Percentiles rank a stretch among this genome's conserved stretches.
phyloP scores from a whole-genome alignment of 2,113 vertebrate genomes.

The Syngnathoides biaculeatus region DNA sequence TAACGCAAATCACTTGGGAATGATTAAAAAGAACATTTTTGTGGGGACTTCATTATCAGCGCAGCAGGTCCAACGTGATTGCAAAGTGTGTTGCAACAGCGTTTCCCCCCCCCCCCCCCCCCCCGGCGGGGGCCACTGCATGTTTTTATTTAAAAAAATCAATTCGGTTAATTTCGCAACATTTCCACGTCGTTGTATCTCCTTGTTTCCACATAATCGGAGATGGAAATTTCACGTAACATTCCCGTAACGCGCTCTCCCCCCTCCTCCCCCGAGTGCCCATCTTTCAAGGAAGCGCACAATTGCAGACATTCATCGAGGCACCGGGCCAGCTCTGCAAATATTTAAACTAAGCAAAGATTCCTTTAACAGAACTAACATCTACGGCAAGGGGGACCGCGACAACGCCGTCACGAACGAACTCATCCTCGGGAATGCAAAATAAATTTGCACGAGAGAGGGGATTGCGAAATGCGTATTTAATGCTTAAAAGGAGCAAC shows the following conservation, averaged over 20 bases:
- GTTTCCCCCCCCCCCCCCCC: too few relatives aligned
- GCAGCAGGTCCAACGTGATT: not conserved
- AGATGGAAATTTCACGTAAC: constrained; percentile 11
- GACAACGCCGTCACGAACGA: not conserved
- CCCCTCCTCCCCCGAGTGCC: not conserved
- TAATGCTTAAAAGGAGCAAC: not conserved
- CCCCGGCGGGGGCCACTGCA: not conserved
- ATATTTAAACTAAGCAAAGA: constrained; percentile 62
- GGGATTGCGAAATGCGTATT: not conserved
- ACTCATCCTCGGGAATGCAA: constrained; percentile 1
- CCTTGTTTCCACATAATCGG: constrained; percentile 7
- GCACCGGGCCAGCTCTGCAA: constrained; percentile 53
- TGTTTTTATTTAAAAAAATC: not conserved
- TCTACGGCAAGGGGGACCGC: constrained; percentile 15
- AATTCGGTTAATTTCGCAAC: not conserved
- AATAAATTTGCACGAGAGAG: not conserved
- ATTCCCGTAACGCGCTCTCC: not conserved
- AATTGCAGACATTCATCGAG: constrained; percentile 31
- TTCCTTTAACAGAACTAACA: constrained; percentile 40
- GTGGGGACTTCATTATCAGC: not conserved
- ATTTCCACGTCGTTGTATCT: constrained; percentile 5
- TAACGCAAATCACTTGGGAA: not conserved
- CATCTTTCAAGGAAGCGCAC: constrained; percentile 9
- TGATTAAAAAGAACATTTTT: not conserved
- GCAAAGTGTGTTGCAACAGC: not conserved